A percentile compares a stretch with the other conserved stretches of the same genome.
These are phyloP conservation scores for Cardinalis cardinalis DNA, from an alignment of 2,113 vertebrate species.

Conservation along the genomic window DNA sequence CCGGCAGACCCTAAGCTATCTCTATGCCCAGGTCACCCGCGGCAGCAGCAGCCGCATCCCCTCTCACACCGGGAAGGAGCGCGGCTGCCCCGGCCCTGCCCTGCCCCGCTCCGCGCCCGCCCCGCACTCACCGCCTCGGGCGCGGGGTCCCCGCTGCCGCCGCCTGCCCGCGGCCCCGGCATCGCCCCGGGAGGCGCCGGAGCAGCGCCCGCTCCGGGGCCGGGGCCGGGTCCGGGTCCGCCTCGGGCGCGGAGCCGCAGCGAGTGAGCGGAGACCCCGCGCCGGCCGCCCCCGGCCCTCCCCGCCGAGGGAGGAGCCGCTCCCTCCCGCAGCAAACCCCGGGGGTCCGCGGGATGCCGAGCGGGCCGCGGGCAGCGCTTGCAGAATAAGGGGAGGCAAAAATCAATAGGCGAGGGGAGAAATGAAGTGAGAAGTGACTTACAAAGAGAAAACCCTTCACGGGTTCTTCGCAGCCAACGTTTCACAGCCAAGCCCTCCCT, in stretches of 20 bases:
- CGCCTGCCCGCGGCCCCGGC: background rate
- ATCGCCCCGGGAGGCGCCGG: background rate
- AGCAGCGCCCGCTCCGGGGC: no score
- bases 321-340: background rate
- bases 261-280: slow-evolving; percentile 55
- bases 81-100: background rate
- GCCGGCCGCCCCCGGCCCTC: background rate
- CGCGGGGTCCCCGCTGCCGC: background rate
- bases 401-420: background rate
- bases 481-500: background rate
- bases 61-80: background rate
- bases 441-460: background rate
- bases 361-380: background rate
- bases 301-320: slow-evolving; percentile 34
- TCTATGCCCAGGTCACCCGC: rapidly evolving
- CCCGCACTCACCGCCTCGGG: background rate
- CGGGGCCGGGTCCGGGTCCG: no score
- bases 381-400: background rate
- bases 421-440: background rate
- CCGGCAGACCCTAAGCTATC: background rate
- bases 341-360: background rate
- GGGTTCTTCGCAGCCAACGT: background rate
- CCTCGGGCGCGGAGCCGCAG: background rate
- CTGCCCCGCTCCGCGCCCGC: background rate
- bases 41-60: background rate